A percentile compares a stretch with the other conserved stretches of the same genome.
These are phyloP conservation scores for Chrysaora quinquecirrha DNA, from an alignment of 30 jellyfish, hydroid and myxozoan species.

Conservation along the genomic window DNA sequence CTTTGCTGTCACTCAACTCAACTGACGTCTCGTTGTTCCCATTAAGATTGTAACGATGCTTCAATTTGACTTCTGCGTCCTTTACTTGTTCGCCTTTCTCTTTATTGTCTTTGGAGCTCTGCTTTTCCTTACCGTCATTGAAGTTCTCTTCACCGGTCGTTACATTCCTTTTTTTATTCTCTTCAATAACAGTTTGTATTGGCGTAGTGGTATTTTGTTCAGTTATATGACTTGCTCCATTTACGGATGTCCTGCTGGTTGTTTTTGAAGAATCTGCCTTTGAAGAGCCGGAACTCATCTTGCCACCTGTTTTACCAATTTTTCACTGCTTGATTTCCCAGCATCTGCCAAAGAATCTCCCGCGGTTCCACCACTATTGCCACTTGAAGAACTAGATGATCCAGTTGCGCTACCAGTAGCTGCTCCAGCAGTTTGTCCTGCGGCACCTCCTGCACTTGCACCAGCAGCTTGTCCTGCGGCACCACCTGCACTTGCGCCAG, in stretches of 20 bases:
- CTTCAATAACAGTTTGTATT: slow-evolving; percentile 9
- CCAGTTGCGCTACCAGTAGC: too few relatives aligned
- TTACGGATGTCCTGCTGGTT: background rate
- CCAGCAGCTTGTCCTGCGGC: slow-evolving; percentile 4
- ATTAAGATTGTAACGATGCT: background rate
- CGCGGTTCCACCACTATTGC: background rate
- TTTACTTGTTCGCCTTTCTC: background rate
- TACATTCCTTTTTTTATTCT: slow-evolving; percentile 26
- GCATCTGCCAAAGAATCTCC: background rate
- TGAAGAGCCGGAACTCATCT: background rate
- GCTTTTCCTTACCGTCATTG: slow-evolving; percentile 19
- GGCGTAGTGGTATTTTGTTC: slow-evolving; percentile 15
- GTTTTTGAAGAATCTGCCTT: background rate
- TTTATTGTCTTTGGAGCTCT: background rate
- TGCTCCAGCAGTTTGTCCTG: background rate
- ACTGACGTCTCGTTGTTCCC: background rate
- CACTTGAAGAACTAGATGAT: too few relatives aligned
- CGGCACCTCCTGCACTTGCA: slow-evolving; percentile 1
- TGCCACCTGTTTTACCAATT: background rate
- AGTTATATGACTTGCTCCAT: background rate
- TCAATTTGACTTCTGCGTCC: background rate
- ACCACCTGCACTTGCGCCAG: background rate
- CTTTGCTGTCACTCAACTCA: background rate
- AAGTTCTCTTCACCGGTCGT: slow-evolving; percentile 50
- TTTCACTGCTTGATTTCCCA: background rate